phyloP scores from a whole-genome alignment of 1,140 invertebrate genomes.

The Drosophila melanica region DNA sequence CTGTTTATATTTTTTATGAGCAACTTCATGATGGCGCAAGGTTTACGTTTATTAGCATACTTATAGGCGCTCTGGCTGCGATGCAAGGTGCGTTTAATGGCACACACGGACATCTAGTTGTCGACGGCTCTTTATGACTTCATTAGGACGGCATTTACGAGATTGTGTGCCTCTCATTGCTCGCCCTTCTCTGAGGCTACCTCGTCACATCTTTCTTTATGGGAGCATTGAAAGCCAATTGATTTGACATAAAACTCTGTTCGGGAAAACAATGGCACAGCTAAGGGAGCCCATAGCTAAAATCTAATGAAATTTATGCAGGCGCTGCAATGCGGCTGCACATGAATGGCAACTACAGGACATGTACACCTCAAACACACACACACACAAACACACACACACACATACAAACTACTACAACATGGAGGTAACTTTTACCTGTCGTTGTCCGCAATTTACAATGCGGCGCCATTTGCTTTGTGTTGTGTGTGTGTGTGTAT shows the following conservation, averaged over 20 bases:
- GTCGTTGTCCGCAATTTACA: slow-evolving; percentile 48
- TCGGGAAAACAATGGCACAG: slow-evolving; percentile 39
- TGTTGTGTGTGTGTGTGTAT: slow-evolving; percentile 36
- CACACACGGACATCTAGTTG: slow-evolving; percentile 61
- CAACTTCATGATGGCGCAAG: slow-evolving; percentile 65
- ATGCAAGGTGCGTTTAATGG: slow-evolving; percentile 74
- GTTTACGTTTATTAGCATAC: slow-evolving; percentile 81
- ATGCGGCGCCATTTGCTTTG: slow-evolving; percentile 33
- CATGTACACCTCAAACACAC: slow-evolving; percentile 36
- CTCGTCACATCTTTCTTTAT: slow-evolving; percentile 15
- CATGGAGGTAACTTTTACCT: slow-evolving; percentile 69
- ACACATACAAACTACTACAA: slow-evolving; percentile 9
- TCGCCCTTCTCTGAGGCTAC: neutral
- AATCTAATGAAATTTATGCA: slow-evolving; percentile 82
- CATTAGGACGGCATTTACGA: slow-evolving; percentile 73
- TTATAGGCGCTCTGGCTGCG: slow-evolving; percentile 63
- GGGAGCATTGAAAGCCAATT: slow-evolving; percentile 64
- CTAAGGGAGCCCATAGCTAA: slow-evolving; percentile 54
- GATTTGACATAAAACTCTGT: slow-evolving; percentile 64
- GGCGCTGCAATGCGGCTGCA: slow-evolving; percentile 75
- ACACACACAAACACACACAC: slow-evolving; percentile 21
- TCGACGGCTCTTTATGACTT: slow-evolving; percentile 73
- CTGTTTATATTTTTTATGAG: slow-evolving; percentile 61
- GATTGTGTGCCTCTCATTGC: slow-evolving; percentile 49
- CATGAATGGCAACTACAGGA: slow-evolving; percentile 60